Conservation (phyloP, 2,888 invertebrate genomes). For the Xylocampa areola region DNA sequence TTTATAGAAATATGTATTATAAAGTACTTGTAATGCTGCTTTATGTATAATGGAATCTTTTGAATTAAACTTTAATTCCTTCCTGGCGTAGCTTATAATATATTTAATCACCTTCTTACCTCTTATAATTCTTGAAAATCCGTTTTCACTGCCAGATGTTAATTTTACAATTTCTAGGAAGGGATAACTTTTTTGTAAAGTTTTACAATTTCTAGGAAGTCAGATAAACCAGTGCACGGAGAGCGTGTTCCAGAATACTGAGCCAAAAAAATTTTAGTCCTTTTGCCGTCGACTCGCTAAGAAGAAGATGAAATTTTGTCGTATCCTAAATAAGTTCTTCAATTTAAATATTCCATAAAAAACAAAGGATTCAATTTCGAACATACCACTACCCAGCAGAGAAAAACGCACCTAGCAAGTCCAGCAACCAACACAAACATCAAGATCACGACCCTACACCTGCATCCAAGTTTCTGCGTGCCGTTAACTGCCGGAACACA, state of each 20-base stretch:
- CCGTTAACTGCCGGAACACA: slow-evolving; percentile 45
- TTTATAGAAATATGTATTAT: slow-evolving; percentile 31
- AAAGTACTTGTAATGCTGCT: slow-evolving; percentile 14
- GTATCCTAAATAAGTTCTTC: no score
- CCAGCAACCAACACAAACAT: neutral
- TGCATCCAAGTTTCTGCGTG: slow-evolving; percentile 45
- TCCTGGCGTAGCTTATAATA: neutral
- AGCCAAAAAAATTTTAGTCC: no score
- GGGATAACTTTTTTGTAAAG: slow-evolving; percentile 28
- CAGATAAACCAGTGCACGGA: slow-evolving; percentile 9
- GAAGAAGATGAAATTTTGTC: no score
- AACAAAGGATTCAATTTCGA: no score
- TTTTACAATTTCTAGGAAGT: slow-evolving; percentile 24
- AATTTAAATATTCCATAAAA: no score
- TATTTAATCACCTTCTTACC: slow-evolving; percentile 5
- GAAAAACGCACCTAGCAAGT: slow-evolving; percentile 5
- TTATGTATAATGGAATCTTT: slow-evolving; percentile 19
- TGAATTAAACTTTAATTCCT: slow-evolving; percentile 1
- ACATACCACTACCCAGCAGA: neutral
- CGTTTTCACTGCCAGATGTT: slow-evolving; percentile 6
- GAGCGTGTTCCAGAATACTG: no score
- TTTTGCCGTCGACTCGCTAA: no score
- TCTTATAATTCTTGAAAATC: slow-evolving; percentile 32
- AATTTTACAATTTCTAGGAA: slow-evolving; percentile 20
- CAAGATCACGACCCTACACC: slow-evolving; percentile 32